Evolutionary conservation across 2,888 invertebrate species (phyloP), one percentile per base, ranked within the genome.

Genomic region (Ophion ventricosus): DNA sequence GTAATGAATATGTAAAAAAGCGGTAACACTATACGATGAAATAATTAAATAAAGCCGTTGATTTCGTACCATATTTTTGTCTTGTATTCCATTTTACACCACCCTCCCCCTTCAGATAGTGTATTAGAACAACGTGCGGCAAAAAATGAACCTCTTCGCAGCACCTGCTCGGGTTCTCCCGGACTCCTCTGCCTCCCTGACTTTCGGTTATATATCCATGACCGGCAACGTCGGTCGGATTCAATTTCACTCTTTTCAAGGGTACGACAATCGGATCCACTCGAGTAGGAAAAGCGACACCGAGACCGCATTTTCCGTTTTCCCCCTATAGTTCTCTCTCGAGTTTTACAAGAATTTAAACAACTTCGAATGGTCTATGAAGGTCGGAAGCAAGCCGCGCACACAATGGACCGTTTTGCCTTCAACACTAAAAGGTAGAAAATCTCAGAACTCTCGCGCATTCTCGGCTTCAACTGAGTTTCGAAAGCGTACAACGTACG

Each of bases 231-330:
- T 82, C 82, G 83, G 87, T 87, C 81, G 87, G 90, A 91, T 90
- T 93, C 92, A 92, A 93, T 93, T 93, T 92, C 92, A 93, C 90
- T 92, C 92, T 91, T 92, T 93, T 92, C 90, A 92, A 90, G 85
- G 70, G 87, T 75, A 84, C 89, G 91, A 93, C 93, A 93, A 93
- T 93, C 88, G 92, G 72, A 88, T 85, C 91, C 91, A 92, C 92
- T 93, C 90, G 90, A 92, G 87, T 90, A 83, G 87, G 90, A 84
- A 89, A 91, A 91, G 88, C 89, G 92, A 92, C 91, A 92, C 91
- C 90, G 80, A 76, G 81, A 87, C 86, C 90, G 87, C 87, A 87
- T 90, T 87, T 66, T 83, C 78, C n/a, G 17, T 70, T n/a, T n/a
- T 67, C 40, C 72, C 54, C 70, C 75, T 26, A 11, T 56, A 43